Evolutionary conservation across 2,888 invertebrate species (phyloP).

Genomic region (Crepidodera aurea): DNA sequence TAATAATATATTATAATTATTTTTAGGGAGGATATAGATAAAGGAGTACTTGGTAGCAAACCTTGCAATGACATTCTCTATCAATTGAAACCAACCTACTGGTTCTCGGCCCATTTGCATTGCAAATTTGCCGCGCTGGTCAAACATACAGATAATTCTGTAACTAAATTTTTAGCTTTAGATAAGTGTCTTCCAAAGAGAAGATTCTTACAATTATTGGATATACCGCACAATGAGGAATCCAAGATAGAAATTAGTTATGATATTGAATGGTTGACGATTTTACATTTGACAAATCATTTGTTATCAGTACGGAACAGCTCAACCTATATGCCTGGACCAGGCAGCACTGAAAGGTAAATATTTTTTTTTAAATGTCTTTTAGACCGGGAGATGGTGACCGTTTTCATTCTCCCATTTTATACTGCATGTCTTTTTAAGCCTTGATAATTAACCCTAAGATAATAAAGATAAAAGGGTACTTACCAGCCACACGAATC

Average conservation of each 20-base stretch:
- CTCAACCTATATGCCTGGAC: constrained; percentile 83
- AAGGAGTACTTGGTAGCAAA: constrained; percentile 84
- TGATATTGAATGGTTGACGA: constrained; percentile 94
- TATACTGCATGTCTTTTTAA: no score
- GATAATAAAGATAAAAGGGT: no score
- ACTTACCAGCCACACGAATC: no score
- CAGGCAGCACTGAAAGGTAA: constrained; percentile 73
- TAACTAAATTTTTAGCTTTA: constrained; percentile 90
- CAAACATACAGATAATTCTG: constrained; percentile 69
- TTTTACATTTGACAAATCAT: constrained; percentile 89
- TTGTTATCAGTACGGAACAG: constrained; percentile 76
- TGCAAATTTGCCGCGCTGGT: constrained; percentile 93
- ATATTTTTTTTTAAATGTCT: no score
- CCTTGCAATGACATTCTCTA: constrained; percentile 85
- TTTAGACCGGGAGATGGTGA: no score
- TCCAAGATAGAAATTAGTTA: constrained; percentile 70
- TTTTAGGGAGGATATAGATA: constrained; percentile 81
- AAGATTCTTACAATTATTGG: constrained; percentile 85
- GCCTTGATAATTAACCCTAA: no score
- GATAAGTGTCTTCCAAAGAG: constrained; percentile 94
- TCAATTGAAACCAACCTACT: constrained; percentile 83
- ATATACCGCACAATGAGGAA: constrained; percentile 67
- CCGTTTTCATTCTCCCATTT: no score
- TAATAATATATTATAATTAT: no score
- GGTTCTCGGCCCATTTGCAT: constrained; percentile 98